These are phyloP conservation scores for Pitta sordida DNA, from an alignment of 2,113 vertebrate genomes.

Conservation along the genomic window DNA sequence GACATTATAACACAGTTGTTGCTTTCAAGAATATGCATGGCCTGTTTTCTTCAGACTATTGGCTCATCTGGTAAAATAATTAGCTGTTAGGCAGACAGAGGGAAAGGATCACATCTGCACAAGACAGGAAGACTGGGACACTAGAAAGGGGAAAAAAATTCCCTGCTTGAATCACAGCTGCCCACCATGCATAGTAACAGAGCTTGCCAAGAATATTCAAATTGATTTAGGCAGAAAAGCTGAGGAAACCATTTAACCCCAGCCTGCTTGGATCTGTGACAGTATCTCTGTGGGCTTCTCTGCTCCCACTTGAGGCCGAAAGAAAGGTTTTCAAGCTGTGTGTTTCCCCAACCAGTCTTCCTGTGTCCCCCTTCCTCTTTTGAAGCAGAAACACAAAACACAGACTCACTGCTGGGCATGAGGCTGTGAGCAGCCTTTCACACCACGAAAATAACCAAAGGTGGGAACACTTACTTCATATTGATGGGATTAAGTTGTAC, in stretches of 20 bases:
- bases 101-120: constrained; percentile 65
- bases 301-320: background rate
- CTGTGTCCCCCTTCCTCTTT: background rate
- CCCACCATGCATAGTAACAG: constrained; percentile 53
- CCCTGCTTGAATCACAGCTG: constrained; percentile 63
- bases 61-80: constrained; percentile 71
- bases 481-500: background rate
- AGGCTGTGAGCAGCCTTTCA: background rate
- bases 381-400: background rate
- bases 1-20: constrained; percentile 26
- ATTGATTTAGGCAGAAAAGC: constrained; percentile 67
- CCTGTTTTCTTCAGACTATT: constrained; percentile 60
- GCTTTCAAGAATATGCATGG: constrained; percentile 54
- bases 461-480: background rate
- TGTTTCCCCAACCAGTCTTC: background rate
- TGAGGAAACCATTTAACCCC: constrained; percentile 58
- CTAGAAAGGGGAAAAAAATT: constrained; percentile 11
- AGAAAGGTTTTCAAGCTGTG: background rate
- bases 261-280: constrained; percentile 53
- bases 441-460: background rate
- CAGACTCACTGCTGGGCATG: background rate
- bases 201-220: constrained; percentile 62
- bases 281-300: background rate
- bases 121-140: constrained; percentile 63
- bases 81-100: constrained; percentile 64